These are phyloP conservation scores for Promerops cafer DNA, from an alignment of 2,113 vertebrate species.

Conservation along the genomic window DNA sequence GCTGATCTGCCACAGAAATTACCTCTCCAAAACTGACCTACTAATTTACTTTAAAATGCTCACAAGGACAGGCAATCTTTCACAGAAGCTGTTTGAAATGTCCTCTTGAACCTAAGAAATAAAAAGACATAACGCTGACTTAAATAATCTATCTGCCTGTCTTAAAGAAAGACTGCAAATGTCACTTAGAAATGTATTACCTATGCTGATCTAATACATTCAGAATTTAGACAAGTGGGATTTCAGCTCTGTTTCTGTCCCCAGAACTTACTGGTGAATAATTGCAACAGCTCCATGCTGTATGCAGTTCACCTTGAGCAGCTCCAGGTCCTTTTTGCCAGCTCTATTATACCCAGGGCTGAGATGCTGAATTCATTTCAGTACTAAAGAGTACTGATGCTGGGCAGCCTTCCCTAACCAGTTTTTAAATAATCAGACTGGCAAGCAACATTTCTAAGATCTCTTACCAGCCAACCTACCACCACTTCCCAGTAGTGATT, in stretches of 20 bases:
- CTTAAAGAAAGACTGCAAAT: background rate
- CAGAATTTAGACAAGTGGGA: background rate
- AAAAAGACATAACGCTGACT: background rate
- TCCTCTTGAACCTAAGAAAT: background rate
- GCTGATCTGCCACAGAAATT: background rate
- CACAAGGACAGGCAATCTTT: background rate
- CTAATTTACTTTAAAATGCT: background rate
- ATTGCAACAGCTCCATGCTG: background rate
- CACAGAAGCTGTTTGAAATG: background rate
- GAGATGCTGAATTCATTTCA: background rate
- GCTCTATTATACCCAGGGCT: background rate
- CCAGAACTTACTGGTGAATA: background rate
- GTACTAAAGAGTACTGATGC: background rate
- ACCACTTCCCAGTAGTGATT: background rate
- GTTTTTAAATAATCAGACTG: background rate
- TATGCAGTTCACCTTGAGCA: background rate
- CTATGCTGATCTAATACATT: background rate
- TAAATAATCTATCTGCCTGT: background rate
- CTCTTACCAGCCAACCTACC: background rate
- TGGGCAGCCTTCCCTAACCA: background rate
- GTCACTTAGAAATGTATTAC: background rate
- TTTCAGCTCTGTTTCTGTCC: background rate
- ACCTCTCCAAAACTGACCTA: background rate
- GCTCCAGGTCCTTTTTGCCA: background rate
- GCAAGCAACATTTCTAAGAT: background rate